These are phyloP conservation scores for Leucophora obtusa DNA, from an alignment of 2,888 invertebrate genomes.

Conservation along the genomic window DNA sequence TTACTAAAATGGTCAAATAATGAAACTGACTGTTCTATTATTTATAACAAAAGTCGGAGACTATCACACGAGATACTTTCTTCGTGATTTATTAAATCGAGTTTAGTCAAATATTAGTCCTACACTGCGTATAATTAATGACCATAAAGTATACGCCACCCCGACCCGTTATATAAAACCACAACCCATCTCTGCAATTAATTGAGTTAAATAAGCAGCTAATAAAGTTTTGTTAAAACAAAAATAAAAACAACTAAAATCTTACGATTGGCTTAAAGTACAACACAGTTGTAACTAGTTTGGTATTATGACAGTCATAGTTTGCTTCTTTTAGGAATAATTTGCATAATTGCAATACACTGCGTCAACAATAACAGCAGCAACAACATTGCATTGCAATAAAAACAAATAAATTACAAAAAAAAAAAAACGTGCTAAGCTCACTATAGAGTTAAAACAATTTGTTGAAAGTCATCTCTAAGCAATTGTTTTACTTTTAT, in stretches of 20 bases:
- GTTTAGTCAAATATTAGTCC: background rate
- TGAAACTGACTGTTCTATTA: too few relatives aligned
- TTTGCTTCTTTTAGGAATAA: constrained; percentile 34
- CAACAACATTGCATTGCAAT: constrained; percentile 14
- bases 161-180: background rate
- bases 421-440: constrained; percentile 42
- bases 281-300: constrained; percentile 4
- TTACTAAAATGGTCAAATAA: too few relatives aligned
- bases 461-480: constrained; percentile 49
- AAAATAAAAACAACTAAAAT: constrained; percentile 22
- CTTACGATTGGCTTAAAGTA: background rate
- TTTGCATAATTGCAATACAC: constrained; percentile 57
- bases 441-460: constrained; percentile 36
- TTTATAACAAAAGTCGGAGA: too few relatives aligned
- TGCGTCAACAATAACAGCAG: constrained; percentile 32
- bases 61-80: too few relatives aligned
- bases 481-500: constrained; percentile 46
- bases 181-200: background rate
- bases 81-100: too few relatives aligned
- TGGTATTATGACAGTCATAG: constrained; percentile 21
- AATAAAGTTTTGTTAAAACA: constrained; percentile 25
- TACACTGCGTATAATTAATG: background rate
- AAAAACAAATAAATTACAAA: background rate
- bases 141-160: background rate
- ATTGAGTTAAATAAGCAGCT: constrained; percentile 6